phyloP scores from a whole-genome alignment of 1,140 invertebrate species.

The Dermatophagoides farinae region DNA sequence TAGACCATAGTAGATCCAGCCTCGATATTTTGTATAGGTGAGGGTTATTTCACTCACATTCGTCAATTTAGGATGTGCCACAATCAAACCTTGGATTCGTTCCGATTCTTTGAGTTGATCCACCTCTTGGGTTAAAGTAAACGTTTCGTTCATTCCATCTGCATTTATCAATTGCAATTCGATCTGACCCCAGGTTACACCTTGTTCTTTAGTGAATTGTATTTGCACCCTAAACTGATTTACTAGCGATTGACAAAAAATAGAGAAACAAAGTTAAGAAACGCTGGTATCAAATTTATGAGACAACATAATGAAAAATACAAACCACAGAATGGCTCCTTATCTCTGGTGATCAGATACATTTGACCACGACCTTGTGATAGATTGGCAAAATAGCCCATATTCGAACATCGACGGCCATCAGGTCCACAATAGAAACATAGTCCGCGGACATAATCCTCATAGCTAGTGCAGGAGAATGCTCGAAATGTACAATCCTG shows the following conservation, averaged over 20 bases:
- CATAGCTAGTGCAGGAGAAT: conserved; percentile 63
- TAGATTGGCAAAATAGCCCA: conserved; percentile 78
- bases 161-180: conserved; percentile 60
- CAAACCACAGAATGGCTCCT: conserved; percentile 16
- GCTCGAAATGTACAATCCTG: conserved; percentile 57
- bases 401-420: conserved; percentile 50
- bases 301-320: not conserved
- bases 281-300: not conserved
- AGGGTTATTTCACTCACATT: conserved; percentile 46
- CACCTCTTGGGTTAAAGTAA: conserved; percentile 50
- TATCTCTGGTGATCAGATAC: conserved; percentile 64
- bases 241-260: conserved; percentile 29
- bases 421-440: conserved; percentile 41
- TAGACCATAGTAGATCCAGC: conserved; percentile 70
- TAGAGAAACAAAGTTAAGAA: not conserved
- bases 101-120: conserved; percentile 37
- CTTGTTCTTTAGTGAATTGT: conserved; percentile 36
- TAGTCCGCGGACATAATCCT: conserved; percentile 52
- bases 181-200: conserved; percentile 54
- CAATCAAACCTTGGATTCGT: conserved; percentile 37
- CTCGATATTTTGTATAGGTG: conserved; percentile 66
- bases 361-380: conserved; percentile 50
- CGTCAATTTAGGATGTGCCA: conserved; percentile 56
- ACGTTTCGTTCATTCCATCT: conserved; percentile 61
- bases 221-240: conserved; percentile 68